Conservation (phyloP, 2,113 vertebrate species). For the Notiomystis cincta region DNA sequence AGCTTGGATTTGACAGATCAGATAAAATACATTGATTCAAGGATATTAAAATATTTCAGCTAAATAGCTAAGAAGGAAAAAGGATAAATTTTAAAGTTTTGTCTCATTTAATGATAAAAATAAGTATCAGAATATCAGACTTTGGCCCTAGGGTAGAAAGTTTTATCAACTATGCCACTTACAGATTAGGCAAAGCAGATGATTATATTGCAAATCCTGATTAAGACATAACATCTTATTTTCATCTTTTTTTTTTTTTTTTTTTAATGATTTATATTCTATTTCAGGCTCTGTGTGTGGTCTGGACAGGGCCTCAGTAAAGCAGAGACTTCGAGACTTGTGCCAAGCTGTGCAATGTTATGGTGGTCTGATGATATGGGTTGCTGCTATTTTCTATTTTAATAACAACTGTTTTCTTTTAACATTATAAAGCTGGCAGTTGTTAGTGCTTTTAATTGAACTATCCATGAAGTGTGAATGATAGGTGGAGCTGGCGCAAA, state of each 20-base stretch:
- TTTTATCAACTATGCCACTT: background rate
- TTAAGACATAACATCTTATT: conserved; percentile 58
- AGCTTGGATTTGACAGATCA: background rate
- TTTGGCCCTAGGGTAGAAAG: background rate
- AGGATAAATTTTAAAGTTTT: background rate
- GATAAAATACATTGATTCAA: conserved; percentile 1
- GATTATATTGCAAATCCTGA: conserved; percentile 6
- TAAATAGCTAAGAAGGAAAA: background rate
- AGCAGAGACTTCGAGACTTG: conserved; percentile 58
- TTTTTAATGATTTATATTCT: conserved; percentile 35
- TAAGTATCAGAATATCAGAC: background rate
- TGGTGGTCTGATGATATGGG: conserved; percentile 72
- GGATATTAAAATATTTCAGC: background rate
- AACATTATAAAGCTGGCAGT: conserved; percentile 45
- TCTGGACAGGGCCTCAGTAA: conserved; percentile 67
- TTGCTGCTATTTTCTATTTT: conserved; percentile 69
- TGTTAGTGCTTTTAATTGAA: conserved; percentile 57
- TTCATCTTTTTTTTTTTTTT: conserved; percentile 7
- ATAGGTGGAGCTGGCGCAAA: conserved; percentile 39
- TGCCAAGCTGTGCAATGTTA: conserved; percentile 70
- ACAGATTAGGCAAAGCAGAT: background rate
- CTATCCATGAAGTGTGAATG: conserved; percentile 42
- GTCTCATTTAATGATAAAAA: background rate
- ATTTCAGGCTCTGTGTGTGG: conserved; percentile 74
- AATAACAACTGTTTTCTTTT: conserved; percentile 72